Percentiles rank a stretch among this genome's conserved stretches.
These are phyloP conservation scores for Delia radicum DNA, from an alignment of 1,140 invertebrate species.

Conservation along the genomic window DNA sequence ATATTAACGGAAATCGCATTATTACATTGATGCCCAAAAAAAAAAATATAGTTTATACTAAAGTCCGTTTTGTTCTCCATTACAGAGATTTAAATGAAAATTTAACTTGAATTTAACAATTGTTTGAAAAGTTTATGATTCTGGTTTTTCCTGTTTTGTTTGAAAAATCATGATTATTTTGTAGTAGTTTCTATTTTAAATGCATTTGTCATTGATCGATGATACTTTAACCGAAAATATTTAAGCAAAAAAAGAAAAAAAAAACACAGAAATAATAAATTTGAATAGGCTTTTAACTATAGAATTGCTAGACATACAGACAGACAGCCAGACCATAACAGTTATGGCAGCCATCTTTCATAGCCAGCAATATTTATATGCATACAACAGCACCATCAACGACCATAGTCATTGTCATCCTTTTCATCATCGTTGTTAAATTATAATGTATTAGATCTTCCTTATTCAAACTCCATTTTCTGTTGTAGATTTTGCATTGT, in stretches of 20 bases:
- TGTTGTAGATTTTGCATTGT: neutral
- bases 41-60: too few relatives aligned
- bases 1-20: neutral
- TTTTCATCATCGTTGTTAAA: neutral
- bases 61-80: neutral
- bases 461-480: neutral
- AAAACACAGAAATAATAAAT: neutral
- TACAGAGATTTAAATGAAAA: neutral
- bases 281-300: neutral
- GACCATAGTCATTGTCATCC: neutral
- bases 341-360: conserved; percentile 14
- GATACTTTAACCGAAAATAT: neutral
- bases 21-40: neutral
- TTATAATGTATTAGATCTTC: neutral
- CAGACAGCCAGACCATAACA: neutral
- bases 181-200: neutral
- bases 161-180: neutral
- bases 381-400: neutral
- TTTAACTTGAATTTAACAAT: neutral
- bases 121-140: neutral
- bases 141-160: neutral
- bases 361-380: neutral
- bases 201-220: conserved; percentile 23
- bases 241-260: neutral
- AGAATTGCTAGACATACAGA: neutral